Evolutionary conservation across 2,113 vertebrate species (phyloP), one percentile per base, ranked within the genome.

Genomic region (Myotis davidii): DNA sequence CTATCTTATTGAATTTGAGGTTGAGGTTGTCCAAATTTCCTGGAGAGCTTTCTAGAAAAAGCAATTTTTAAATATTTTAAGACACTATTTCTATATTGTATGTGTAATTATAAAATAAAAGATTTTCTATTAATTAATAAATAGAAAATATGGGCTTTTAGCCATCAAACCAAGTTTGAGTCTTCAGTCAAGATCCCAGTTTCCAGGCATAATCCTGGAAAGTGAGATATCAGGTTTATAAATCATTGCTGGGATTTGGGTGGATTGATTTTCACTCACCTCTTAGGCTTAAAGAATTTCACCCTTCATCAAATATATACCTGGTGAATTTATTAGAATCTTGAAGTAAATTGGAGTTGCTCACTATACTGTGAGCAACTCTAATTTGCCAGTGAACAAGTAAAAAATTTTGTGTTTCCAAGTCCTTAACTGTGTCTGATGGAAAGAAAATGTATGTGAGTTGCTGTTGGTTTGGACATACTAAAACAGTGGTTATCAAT

Each of bases 1-100:
- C 18, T 10, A 73, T 85, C 70, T 61, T 95, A n/a, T 39, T 82
- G 32, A 92, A 77, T 37, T 29, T 67, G 37, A 72, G 50, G 5
- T 74, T 69, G 23, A 50, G 56, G 13, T 48, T 74, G 93, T 92
- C 34, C 25, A 85, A 69, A 72, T 76, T 29, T 90, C 12, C n/a
- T 95, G 65, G 23, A 90, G 69, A 69, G 90, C 25, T 91, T 64
- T 70, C 61, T 81, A 72, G 29, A 29, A 91, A 76, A 92, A 25
- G 0, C 13, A 56, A 20, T 50, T 90, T 83, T 56, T n/a, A 64
- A 83, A 48, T 9, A 85, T 84, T 9, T 42, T 16, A 70, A 83
- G 9, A 81, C 0, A 34, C 42, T 67, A 56, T 82, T 81, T 92
- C 9, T 69, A 39, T 34, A 72, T 81, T 50, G 1, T 61, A 45